A percentile compares a stretch with the other conserved stretches of the same genome.
These are phyloP conservation scores for Eristalis pertinax DNA, from an alignment of 2,888 invertebrate species.

Conservation along the genomic window DNA sequence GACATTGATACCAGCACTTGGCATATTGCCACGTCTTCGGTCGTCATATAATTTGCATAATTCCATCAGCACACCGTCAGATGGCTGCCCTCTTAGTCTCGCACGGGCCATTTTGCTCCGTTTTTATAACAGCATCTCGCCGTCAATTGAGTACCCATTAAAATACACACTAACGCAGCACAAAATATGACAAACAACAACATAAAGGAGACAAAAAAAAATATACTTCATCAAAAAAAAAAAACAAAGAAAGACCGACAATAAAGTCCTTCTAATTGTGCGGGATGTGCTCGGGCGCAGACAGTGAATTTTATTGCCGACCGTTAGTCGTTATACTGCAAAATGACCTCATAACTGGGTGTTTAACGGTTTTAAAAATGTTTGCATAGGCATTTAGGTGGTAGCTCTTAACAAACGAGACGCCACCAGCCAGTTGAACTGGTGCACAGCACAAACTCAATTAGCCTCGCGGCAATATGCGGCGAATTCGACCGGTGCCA, in stretches of 20 bases:
- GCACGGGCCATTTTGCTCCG: background rate
- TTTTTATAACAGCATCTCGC: background rate
- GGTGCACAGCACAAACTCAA: constrained; percentile 24
- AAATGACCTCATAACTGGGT: constrained; percentile 49
- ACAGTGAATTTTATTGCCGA: constrained; percentile 28
- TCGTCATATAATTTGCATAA: background rate
- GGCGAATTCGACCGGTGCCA: background rate
- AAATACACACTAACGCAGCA: constrained; percentile 6
- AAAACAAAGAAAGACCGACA: background rate
- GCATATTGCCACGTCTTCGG: background rate
- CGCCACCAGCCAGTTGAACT: background rate
- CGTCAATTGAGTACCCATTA: constrained; percentile 5
- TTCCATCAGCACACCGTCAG: background rate
- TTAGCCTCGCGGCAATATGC: constrained; percentile 19
- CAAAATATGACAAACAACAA: background rate
- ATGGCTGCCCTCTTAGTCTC: background rate
- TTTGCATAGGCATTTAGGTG: constrained; percentile 39
- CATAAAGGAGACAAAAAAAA: background rate
- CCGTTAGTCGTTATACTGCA: constrained; percentile 20
- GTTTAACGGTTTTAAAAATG: constrained; percentile 44
- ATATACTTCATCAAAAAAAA: background rate
- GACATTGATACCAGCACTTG: background rate
- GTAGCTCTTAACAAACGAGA: constrained; percentile 1
- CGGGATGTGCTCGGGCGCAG: constrained; percentile 18
- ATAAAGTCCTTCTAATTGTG: constrained; percentile 49